Evolutionary conservation across 2,797 vertebrate genomes (phyloP).

Genomic region (Sebastes nivosus): DNA sequence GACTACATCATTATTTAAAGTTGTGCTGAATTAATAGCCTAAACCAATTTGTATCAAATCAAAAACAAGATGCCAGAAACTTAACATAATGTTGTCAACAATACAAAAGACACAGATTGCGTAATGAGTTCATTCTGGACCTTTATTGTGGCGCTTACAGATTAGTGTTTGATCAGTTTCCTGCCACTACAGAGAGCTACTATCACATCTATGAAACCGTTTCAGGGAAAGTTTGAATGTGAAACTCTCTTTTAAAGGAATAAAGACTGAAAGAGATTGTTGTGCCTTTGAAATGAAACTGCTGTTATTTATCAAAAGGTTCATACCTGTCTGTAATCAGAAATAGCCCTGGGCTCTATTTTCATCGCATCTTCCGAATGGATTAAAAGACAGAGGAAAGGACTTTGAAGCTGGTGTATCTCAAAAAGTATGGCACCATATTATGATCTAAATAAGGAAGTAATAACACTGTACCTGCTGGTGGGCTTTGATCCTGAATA

Average conservation of each 20-base stretch:
- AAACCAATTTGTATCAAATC: background rate
- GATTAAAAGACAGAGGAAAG: conserved; percentile 19
- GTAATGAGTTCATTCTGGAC: background rate
- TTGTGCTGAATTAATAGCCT: background rate
- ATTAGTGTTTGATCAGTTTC: background rate
- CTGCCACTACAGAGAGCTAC: background rate
- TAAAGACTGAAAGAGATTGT: background rate
- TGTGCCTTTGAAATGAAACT: conserved; percentile 18
- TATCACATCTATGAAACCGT: background rate
- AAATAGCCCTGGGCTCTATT: background rate
- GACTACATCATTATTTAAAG: background rate
- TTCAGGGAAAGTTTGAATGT: background rate
- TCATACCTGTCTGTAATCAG: conserved; percentile 32
- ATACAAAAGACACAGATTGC: background rate
- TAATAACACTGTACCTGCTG: background rate
- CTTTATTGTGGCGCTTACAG: background rate
- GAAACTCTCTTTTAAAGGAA: background rate
- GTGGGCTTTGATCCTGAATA: conserved; percentile 15
- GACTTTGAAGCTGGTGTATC: conserved; percentile 30
- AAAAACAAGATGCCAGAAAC: background rate
- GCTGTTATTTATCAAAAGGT: conserved; percentile 24
- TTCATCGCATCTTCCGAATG: background rate
- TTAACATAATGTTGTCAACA: background rate
- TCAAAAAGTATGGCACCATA: background rate
- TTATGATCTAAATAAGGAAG: background rate